Evolutionary conservation across 2,113 vertebrate genomes (phyloP).

Genomic region (Coreoperca whiteheadi): DNA sequence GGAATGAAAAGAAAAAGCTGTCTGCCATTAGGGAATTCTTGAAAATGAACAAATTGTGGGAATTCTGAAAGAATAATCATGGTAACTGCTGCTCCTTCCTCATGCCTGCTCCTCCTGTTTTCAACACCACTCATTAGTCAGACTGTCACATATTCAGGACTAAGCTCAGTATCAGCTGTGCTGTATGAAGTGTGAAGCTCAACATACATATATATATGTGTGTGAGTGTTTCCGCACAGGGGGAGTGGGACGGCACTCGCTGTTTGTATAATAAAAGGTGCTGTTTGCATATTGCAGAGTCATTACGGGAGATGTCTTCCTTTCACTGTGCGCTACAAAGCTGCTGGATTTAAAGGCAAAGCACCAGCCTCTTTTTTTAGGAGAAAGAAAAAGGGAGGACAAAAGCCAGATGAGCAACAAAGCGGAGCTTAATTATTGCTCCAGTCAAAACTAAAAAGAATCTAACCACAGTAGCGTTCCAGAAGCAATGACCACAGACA

Average conservation of each 20-base stretch:
- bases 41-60: constrained; percentile 27
- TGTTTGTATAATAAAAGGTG: constrained; percentile 53
- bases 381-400: not conserved
- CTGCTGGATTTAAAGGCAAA: constrained; percentile 50
- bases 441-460: constrained; percentile 22
- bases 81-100: constrained; percentile 13
- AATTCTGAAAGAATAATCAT: constrained; percentile 47
- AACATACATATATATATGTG: not conserved
- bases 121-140: constrained; percentile 22
- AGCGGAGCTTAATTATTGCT: constrained; percentile 51
- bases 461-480: not conserved
- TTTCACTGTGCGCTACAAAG: constrained; percentile 44
- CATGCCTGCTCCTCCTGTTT: constrained; percentile 17
- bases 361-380: not conserved
- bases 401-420: constrained; percentile 36
- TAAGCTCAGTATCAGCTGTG: constrained; percentile 23
- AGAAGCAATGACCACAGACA: not conserved
- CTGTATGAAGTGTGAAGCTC: constrained; percentile 9
- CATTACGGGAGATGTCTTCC: constrained; percentile 57
- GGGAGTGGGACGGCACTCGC: not conserved
- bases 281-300: constrained; percentile 64
- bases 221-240: not conserved
- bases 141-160: constrained; percentile 11
- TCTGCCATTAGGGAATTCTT: constrained; percentile 20
- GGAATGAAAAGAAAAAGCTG: constrained; percentile 27